Evolutionary conservation across 2,888 invertebrate species (phyloP), one percentile per base, ranked within the genome.

Genomic region (Caenorhabditis doughertyi): DNA sequence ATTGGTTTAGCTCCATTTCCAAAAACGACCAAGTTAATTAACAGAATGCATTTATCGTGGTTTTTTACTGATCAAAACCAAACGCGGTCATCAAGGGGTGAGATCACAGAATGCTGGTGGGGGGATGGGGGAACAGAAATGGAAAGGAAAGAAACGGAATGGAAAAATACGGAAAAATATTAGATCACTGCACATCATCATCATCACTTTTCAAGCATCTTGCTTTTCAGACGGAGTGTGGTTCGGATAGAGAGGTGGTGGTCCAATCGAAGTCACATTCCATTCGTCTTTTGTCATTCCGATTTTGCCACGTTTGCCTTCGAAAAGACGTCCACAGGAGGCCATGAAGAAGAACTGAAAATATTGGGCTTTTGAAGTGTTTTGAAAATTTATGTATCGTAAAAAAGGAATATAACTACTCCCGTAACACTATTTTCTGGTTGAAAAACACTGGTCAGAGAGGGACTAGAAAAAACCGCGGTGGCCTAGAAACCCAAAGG

Each of bases 331-430:
- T 0, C 83, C 83, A 56, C 83, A 83, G 4, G 83, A 71, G 53
- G 74, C 47, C 53, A 72, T 76, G 83, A 83, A 83, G 83, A 83
- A 79, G 71, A 83, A 79, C 79, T 83, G 74, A 27, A 82, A 79
- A 9, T 9, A 16, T 8, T 39, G n/a, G n/a, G n/a, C n/a, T n/a
- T n/a, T n/a, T n/a, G n/a, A n/a, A n/a, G n/a, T n/a, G n/a, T n/a
- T n/a, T n/a, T n/a, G n/a, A n/a, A n/a, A n/a, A n/a, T n/a, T n/a
- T n/a, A n/a, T n/a, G n/a, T n/a, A n/a, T n/a, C n/a, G n/a, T n/a
- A n/a, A n/a, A n/a, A 35, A 7, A 5, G 35, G 7, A 35, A 7
- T 35, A 35, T 35, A 35, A 35, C 35, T 35, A 35, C n/a, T 35
- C 35, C 35, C 35, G 35, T 35, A 35, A n/a, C n/a, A n/a, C n/a